Evolutionary conservation across 2,113 vertebrate genomes (phyloP).

Genomic region (Saccopteryx bilineata): DNA sequence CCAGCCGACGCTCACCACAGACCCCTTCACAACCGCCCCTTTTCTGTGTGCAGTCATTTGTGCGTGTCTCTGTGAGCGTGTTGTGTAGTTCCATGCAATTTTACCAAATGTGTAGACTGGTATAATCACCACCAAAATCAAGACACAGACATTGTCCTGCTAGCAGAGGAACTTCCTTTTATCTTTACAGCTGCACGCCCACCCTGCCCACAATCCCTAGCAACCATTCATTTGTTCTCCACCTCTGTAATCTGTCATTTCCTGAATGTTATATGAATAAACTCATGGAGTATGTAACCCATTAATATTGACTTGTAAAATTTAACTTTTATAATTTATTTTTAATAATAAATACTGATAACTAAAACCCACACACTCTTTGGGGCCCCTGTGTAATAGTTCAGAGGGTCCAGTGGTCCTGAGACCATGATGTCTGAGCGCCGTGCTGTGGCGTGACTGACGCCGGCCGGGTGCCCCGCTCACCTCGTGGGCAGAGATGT

Average conservation of each 20-base stretch:
- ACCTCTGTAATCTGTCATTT: background rate
- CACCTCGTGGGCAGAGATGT: slow-evolving; percentile 99
- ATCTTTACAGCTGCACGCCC: too few relatives aligned
- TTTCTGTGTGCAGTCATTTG: accelerated
- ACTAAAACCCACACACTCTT: background rate
- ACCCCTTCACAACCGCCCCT: background rate
- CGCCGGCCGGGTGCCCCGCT: background rate
- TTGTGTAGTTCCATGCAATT: too few relatives aligned
- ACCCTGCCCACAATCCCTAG: too few relatives aligned
- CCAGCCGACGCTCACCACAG: accelerated
- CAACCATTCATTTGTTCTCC: background rate
- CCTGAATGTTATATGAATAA: background rate
- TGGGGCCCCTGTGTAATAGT: background rate
- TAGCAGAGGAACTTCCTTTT: background rate
- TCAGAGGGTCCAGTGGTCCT: background rate
- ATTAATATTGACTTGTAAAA: background rate
- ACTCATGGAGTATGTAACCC: background rate
- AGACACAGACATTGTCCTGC: background rate
- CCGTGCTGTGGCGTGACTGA: accelerated
- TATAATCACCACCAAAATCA: background rate
- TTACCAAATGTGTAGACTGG: too few relatives aligned
- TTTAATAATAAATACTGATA: background rate
- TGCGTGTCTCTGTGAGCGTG: too few relatives aligned
- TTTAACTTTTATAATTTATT: background rate
- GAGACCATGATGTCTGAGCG: background rate